A percentile compares a stretch with the other conserved stretches of the same genome.
phyloP scores from a whole-genome alignment of 2,113 vertebrate species.

The Chauna torquata region DNA sequence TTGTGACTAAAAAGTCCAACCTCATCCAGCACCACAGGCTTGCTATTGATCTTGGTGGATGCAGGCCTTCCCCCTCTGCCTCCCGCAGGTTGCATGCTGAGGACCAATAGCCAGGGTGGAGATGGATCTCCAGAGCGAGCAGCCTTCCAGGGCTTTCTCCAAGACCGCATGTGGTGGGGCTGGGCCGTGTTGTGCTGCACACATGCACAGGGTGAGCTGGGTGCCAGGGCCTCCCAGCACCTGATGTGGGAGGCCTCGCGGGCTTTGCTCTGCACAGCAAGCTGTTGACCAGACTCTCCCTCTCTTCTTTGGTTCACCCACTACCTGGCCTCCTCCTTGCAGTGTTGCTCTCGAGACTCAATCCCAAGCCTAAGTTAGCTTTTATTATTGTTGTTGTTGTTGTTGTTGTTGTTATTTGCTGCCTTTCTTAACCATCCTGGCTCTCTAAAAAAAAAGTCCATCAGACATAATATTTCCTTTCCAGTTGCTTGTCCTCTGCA shows the following conservation, averaged over 20 bases:
- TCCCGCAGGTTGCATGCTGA: background rate
- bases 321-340: background rate
- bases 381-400: background rate
- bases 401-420: background rate
- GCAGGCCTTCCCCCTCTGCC: background rate
- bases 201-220: accelerated
- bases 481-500: background rate
- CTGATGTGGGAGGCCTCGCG: background rate
- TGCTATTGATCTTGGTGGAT: background rate
- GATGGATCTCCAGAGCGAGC: accelerated
- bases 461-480: background rate
- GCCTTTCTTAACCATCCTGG: background rate
- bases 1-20: background rate
- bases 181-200: background rate
- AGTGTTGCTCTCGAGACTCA: background rate
- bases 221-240: no score
- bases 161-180: background rate
- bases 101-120: background rate
- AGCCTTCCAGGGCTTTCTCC: background rate
- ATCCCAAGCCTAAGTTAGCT: background rate
- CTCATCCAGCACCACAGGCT: background rate
- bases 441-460: background rate
- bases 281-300: background rate
- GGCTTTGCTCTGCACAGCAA: background rate
- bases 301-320: background rate